Evolutionary conservation across 64 coral and sea anemone species (phyloP).

Genomic region (Montipora foliosa): DNA sequence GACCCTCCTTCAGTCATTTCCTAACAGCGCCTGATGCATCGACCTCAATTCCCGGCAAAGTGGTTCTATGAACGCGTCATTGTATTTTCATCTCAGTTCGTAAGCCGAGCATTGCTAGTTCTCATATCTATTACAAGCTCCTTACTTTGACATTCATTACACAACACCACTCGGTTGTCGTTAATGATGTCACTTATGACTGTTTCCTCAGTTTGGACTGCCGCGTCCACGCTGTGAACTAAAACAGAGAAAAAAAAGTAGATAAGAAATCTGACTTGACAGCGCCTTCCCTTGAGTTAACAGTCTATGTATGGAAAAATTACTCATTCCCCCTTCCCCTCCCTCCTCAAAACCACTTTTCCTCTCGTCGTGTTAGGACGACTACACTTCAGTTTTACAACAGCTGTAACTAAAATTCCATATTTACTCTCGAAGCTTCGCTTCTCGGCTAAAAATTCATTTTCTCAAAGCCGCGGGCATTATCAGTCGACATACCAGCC

Average conservation of each 20-base stretch:
- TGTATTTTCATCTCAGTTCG: not conserved
- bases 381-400: too few relatives aligned
- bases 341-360: too few relatives aligned
- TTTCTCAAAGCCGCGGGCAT: too few relatives aligned
- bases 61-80: not conserved
- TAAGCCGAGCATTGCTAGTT: not conserved
- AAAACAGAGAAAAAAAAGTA: not conserved
- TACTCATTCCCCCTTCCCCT: too few relatives aligned
- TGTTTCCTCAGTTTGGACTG: conserved; percentile 29
- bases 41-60: not conserved
- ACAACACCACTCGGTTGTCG: not conserved
- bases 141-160: not conserved
- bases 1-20: too few relatives aligned
- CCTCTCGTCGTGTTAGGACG: too few relatives aligned
- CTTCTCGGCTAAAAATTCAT: too few relatives aligned
- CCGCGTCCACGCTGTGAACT: conserved; percentile 17
- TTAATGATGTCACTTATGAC: not conserved
- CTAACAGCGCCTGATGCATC: not conserved
- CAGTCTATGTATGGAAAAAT: too few relatives aligned
- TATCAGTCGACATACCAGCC: too few relatives aligned
- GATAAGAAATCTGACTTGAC: not conserved
- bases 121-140: not conserved
- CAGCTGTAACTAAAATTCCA: too few relatives aligned
- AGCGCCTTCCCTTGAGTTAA: too few relatives aligned
- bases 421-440: too few relatives aligned